phyloP scores from a whole-genome alignment of 1,140 invertebrate genomes.

The Drosophila aff. region DNA sequence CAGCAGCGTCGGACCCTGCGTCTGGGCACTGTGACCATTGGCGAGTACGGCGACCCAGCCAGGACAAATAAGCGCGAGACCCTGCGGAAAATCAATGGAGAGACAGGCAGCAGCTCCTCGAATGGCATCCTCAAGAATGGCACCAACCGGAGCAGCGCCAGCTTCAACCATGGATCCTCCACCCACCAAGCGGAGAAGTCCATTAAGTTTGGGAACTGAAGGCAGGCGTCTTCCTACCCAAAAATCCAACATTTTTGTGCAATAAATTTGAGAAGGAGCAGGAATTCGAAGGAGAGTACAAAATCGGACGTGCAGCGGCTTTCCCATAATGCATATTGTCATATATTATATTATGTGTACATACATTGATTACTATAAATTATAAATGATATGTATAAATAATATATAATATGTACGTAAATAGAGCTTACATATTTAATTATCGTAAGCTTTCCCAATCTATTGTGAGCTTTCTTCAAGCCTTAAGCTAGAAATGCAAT shows the following conservation, averaged over 20 bases:
- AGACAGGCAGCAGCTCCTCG: conserved; percentile 14
- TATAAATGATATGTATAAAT: too few relatives aligned
- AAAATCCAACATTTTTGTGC: conserved; percentile 48
- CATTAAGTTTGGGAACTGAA: conserved; percentile 80
- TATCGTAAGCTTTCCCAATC: too few relatives aligned
- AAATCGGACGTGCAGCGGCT: conserved; percentile 34
- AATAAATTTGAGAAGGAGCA: conserved; percentile 43
- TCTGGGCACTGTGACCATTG: conserved; percentile 88
- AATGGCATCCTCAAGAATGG: conserved; percentile 82
- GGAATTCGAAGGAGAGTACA: conserved; percentile 35
- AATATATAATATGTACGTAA: too few relatives aligned
- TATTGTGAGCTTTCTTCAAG: too few relatives aligned
- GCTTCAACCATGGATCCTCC: conserved; percentile 43
- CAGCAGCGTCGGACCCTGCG: conserved; percentile 73
- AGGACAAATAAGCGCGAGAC: conserved; percentile 85
- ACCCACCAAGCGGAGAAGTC: conserved; percentile 65
- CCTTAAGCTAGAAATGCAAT: too few relatives aligned
- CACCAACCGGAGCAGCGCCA: conserved; percentile 60
- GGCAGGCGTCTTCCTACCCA: background rate
- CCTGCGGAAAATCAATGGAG: conserved; percentile 68
- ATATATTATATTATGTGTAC: too few relatives aligned
- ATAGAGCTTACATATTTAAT: too few relatives aligned
- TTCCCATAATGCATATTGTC: conserved; percentile 4
- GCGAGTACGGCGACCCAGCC: conserved; percentile 87
- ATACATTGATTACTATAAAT: too few relatives aligned